Evolutionary conservation across 2,113 vertebrate genomes (phyloP).

Genomic region (Dromiciops gliroides): DNA sequence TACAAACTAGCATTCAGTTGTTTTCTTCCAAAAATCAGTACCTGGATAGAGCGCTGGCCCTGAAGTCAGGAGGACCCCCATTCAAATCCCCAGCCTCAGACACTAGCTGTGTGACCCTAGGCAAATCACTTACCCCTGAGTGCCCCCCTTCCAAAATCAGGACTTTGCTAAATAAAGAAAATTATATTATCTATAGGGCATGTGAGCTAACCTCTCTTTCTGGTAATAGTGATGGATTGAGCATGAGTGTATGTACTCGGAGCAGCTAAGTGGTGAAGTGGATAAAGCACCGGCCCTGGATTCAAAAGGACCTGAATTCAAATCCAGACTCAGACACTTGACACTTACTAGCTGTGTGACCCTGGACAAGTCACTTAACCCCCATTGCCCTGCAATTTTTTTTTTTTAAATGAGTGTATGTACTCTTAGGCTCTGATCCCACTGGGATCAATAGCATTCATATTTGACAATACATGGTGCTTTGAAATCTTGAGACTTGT

Average conservation of each 20-base stretch:
- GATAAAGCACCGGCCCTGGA: no score
- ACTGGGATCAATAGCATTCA: background rate
- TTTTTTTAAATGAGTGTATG: no score
- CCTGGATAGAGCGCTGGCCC: background rate
- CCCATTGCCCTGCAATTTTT: no score
- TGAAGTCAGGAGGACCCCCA: background rate
- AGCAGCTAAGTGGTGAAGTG: no score
- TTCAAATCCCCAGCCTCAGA: background rate
- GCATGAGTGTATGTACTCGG: background rate
- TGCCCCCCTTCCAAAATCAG: background rate
- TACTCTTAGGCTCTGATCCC: no score
- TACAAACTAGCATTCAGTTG: background rate
- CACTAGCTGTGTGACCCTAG: background rate
- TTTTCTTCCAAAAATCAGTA: background rate
- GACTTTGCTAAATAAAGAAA: background rate
- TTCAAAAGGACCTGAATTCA: no score
- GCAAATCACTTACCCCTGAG: background rate
- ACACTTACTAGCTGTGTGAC: no score
- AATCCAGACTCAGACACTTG: no score
- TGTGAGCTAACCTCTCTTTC: background rate
- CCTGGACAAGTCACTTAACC: no score
- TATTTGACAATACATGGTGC: background rate
- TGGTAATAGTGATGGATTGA: background rate
- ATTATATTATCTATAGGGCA: background rate
- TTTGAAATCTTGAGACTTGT: background rate